A percentile compares a stretch with the other conserved stretches of the same genome.
phyloP scores from a whole-genome alignment of 2,113 vertebrate genomes.

The Romanogobio albipinnatus region DNA sequence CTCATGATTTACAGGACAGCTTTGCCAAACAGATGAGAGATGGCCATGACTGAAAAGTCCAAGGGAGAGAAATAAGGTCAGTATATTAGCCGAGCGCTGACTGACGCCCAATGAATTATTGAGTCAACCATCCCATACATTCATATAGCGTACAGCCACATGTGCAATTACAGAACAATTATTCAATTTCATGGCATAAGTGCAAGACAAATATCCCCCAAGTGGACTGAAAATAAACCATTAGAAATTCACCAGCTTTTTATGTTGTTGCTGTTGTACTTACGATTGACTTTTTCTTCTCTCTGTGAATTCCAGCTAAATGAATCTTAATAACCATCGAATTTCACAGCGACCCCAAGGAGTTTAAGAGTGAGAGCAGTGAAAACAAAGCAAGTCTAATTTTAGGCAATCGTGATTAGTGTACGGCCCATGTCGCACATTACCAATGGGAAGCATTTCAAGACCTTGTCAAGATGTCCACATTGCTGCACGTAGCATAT shows the following conservation, averaged over 20 bases:
- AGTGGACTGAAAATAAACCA: constrained; percentile 51
- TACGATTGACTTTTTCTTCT: background rate
- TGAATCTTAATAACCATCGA: constrained; percentile 58
- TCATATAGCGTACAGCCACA: constrained; percentile 16
- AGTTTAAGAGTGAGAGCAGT: constrained; percentile 22
- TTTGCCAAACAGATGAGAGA: constrained; percentile 14
- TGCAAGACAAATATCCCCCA: constrained; percentile 49
- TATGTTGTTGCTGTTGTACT: constrained; percentile 25
- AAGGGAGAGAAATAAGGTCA: constrained; percentile 26
- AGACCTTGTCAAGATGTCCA: constrained; percentile 37
- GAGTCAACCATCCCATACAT: constrained; percentile 5
- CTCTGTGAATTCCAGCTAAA: constrained; percentile 54
- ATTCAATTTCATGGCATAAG: constrained; percentile 43
- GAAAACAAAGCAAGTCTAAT: constrained; percentile 50
- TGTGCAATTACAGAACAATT: constrained; percentile 53
- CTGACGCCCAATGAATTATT: constrained; percentile 41
- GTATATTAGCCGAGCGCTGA: constrained; percentile 13
- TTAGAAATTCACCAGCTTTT: constrained; percentile 47
- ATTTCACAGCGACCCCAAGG: constrained; percentile 50
- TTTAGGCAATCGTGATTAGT: constrained; percentile 50
- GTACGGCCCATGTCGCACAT: constrained; percentile 6
- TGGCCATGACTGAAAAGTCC: background rate
- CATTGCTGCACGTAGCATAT: constrained; percentile 40
- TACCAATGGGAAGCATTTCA: constrained; percentile 41
- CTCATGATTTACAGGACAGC: constrained; percentile 9